Conservation (phyloP, 2,888 invertebrate genomes). For the Cephus rjabovi region DNA sequence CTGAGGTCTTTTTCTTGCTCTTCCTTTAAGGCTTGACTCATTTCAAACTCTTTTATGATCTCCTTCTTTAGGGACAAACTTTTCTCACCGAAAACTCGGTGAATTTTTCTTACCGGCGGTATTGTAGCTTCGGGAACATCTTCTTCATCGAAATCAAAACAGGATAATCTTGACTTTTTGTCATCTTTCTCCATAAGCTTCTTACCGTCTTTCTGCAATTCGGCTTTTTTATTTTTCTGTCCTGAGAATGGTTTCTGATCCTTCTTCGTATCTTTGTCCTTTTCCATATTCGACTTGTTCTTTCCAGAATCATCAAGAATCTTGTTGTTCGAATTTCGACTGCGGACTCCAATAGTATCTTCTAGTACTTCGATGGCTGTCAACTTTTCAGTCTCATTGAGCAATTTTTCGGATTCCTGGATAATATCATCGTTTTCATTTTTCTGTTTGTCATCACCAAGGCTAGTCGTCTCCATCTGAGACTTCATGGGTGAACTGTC, state of each 20-base stretch:
- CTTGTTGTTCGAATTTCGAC: slow-evolving; percentile 24
- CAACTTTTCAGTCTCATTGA: slow-evolving; percentile 56
- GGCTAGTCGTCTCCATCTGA: slow-evolving; percentile 4
- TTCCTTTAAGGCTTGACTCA: slow-evolving; percentile 58
- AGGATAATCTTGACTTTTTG: slow-evolving; percentile 72
- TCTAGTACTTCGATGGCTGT: slow-evolving; percentile 33
- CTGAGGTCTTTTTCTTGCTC: slow-evolving; percentile 39
- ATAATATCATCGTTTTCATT: slow-evolving; percentile 45
- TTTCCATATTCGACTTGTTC: neutral
- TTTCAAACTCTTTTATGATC: slow-evolving; percentile 62
- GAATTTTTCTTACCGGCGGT: slow-evolving; percentile 73
- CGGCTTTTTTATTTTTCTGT: slow-evolving; percentile 29
- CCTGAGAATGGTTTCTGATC: slow-evolving; percentile 22
- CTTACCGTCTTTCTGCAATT: slow-evolving; percentile 61
- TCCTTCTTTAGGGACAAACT: slow-evolving; percentile 60
- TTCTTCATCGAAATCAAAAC: slow-evolving; percentile 84
- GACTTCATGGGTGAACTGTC: slow-evolving; percentile 24
- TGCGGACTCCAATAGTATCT: slow-evolving; percentile 27
- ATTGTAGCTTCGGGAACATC: slow-evolving; percentile 75
- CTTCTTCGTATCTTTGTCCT: slow-evolving; percentile 23
- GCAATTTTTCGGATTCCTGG: slow-evolving; percentile 51
- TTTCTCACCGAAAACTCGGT: slow-evolving; percentile 69
- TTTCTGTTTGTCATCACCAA: slow-evolving; percentile 21
- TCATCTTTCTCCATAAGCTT: slow-evolving; percentile 42
- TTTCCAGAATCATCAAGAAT: slow-evolving; percentile 21